Evolutionary conservation across 1,140 invertebrate species (phyloP).

Genomic region (Apocrypta bakeri): DNA sequence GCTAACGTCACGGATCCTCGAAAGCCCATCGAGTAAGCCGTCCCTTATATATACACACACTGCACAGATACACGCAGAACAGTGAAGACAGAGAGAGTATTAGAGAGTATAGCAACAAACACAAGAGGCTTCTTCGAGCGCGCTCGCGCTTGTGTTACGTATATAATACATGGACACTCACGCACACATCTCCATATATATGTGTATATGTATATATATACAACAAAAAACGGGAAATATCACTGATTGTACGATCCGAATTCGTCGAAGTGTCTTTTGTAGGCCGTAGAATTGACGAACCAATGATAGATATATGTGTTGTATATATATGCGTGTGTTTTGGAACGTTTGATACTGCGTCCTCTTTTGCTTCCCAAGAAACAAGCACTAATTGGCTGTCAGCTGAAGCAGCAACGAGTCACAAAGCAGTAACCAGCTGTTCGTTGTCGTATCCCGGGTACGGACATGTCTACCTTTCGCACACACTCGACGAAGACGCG

Average conservation of each 20-base stretch:
- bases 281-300: too few relatives aligned
- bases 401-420: constrained; percentile 48
- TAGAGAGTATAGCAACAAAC: neutral
- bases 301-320: too few relatives aligned
- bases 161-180: neutral
- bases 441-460: neutral
- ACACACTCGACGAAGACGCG: neutral
- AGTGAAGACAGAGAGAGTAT: neutral
- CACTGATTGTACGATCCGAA: too few relatives aligned
- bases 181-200: too few relatives aligned
- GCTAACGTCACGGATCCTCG: neutral
- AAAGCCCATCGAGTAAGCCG: neutral
- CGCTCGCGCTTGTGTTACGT: too few relatives aligned
- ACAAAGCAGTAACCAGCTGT: constrained; percentile 54
- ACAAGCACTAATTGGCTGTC: constrained; percentile 41
- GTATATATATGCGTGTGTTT: neutral
- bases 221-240: too few relatives aligned
- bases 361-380: neutral
- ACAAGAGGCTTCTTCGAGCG: too few relatives aligned
- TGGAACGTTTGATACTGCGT: neutral
- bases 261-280: too few relatives aligned
- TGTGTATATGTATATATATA: too few relatives aligned
- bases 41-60: too few relatives aligned
- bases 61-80: too few relatives aligned
- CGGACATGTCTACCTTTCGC: constrained; percentile 27